Percentiles rank a stretch among this genome's conserved stretches.
These are phyloP conservation scores for Pseudopipra pipra DNA, from an alignment of 2,113 vertebrate species.

Conservation along the genomic window DNA sequence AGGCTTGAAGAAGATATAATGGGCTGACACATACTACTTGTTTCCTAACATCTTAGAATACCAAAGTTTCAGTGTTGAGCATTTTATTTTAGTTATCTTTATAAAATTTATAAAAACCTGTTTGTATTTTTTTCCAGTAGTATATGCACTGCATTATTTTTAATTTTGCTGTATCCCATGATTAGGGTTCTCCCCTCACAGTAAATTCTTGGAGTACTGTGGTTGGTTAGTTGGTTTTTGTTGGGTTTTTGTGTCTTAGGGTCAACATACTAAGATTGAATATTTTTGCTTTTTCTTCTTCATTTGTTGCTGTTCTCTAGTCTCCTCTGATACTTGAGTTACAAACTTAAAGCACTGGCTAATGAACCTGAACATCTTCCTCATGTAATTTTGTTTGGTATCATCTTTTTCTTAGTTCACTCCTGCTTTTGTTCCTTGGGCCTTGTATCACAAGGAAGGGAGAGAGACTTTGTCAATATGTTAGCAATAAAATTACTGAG, in stretches of 20 bases:
- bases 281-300: background rate
- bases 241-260: background rate
- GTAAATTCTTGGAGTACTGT: background rate
- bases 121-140: background rate
- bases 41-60: background rate
- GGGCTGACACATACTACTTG: background rate
- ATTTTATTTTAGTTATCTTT: background rate
- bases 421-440: background rate
- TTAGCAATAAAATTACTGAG: background rate
- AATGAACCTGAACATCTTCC: background rate
- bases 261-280: background rate
- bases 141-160: background rate
- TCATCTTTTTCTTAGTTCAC: background rate
- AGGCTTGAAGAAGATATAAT: background rate
- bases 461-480: background rate
- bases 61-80: background rate
- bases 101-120: background rate
- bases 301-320: background rate
- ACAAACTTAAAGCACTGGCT: background rate
- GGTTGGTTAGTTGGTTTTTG: background rate
- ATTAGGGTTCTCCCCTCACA: rapidly evolving
- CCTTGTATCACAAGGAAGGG: background rate
- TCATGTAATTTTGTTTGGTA: background rate
- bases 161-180: background rate
- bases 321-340: background rate